These are phyloP conservation scores for Oenanthe melanoleuca DNA, from an alignment of 2,113 vertebrate species.

Conservation along the genomic window DNA sequence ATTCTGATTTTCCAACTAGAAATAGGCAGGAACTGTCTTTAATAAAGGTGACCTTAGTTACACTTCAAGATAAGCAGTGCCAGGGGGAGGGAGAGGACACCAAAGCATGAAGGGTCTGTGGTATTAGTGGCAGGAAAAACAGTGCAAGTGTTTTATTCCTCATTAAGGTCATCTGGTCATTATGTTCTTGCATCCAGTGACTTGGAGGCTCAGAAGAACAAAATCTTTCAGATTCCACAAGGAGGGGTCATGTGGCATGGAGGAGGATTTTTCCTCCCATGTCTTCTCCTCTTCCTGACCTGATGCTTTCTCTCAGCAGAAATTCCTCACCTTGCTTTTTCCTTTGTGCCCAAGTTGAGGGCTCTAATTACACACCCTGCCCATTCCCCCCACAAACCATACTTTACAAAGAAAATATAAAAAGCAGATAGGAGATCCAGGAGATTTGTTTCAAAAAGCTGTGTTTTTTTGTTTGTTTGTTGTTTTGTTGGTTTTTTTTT, in stretches of 20 bases:
- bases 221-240: not conserved
- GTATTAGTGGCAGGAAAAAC: not conserved
- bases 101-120: not conserved
- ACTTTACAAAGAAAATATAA: not conserved
- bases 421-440: not conserved
- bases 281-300: not conserved
- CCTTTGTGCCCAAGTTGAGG: not conserved
- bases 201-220: not conserved
- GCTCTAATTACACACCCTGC: not conserved
- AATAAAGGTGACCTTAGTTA: slow-evolving; percentile 18
- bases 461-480: not conserved
- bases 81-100: not conserved
- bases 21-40: not conserved
- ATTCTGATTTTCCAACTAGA: not conserved
- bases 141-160: not conserved
- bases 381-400: too few species aligned
- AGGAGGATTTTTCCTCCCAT: not conserved
- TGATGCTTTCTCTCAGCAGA: not conserved
- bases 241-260: not conserved
- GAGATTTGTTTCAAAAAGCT: not conserved
- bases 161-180: not conserved
- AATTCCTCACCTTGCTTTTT: not conserved
- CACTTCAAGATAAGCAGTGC: not conserved
- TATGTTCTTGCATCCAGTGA: not conserved
- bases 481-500: too few species aligned